Base-by-base conservation (phyloP, 37 sponge, comb jelly and placozoan species). In the Cliona cf. orientalis region DNA sequence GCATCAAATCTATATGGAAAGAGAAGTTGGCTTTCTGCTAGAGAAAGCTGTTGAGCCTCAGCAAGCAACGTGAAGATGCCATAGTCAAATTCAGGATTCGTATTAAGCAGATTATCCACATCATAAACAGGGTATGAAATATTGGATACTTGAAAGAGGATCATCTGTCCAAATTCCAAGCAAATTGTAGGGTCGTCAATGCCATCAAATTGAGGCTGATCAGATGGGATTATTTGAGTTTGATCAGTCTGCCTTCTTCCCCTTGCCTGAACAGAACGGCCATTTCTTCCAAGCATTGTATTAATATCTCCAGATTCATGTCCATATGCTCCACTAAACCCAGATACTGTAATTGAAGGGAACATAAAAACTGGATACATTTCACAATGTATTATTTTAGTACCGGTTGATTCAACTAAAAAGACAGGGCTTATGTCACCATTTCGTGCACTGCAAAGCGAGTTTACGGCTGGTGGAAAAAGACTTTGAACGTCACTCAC, bases 101-200 rank as follows among this genome's bases (percentile, higher is more conserved):
- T 68, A 68, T 68, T 68, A 23, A 36, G 14, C 69, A 68, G 23
- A 34, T 34, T 68, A 23, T 31, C 36, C 40, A 9, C 23, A 34
- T 68, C 69, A 23, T 68, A 68, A 7, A 68, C 40, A n/a, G 69
- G 69, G 69, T 36, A 68, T 9, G 69, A 68, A 7, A 7, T 9
- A 23, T 68, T 68, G 31, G 69, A 39, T 9, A 68, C 9, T 17
- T n/a, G 14, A 23, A 68, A 68, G 14, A 68, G 23, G 4, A 68
- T 7, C 7, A 23, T 37, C 36, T 68, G 40, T 31, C 41, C 69
- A 9, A 68, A 38, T 39, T 39, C 14, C 4, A 68, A 41, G 23
- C 69, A 68, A 31, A 38, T 36, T 39, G 36, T 9, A 36, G 69
- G 69, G 42, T 68, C 69, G 23, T 68, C 40, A 41, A 68, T 68